phyloP scores from a whole-genome alignment of 2,888 invertebrate genomes.

The Chesias legatella region DNA sequence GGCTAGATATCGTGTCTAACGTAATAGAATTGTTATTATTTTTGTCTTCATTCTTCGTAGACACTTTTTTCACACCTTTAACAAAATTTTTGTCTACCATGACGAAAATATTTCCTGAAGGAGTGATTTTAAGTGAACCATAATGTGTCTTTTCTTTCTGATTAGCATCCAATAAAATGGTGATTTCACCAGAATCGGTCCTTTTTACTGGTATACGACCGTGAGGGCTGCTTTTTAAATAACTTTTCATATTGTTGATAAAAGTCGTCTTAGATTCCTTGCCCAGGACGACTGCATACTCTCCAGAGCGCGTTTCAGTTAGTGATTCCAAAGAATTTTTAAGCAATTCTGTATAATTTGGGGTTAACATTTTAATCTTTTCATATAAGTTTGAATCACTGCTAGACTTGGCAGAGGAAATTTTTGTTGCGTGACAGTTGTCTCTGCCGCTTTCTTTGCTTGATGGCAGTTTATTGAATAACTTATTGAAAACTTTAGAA shows the following conservation, averaged over 20 bases:
- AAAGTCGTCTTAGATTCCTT: conserved; percentile 48
- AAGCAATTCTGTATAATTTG: conserved; percentile 29
- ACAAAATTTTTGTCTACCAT: conserved; percentile 38
- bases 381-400: conserved; percentile 45
- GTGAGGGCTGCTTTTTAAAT: conserved; percentile 35
- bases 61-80: conserved; percentile 24
- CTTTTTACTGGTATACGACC: conserved; percentile 41
- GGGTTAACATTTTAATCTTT: conserved; percentile 32
- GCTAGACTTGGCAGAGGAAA: conserved; percentile 30
- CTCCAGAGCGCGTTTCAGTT: conserved; percentile 44
- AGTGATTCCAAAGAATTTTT: conserved; percentile 33
- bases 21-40: background rate
- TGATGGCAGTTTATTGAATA: conserved; percentile 33
- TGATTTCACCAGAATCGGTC: conserved; percentile 44
- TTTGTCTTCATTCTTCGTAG: background rate
- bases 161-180: conserved; percentile 37
- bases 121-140: conserved; percentile 49
- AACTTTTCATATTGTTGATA: conserved; percentile 44
- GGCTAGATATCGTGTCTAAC: conserved; percentile 9
- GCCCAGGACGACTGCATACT: conserved; percentile 44
- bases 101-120: conserved; percentile 52
- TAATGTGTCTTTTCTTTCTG: conserved; percentile 28
- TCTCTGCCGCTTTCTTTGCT: conserved; percentile 14
- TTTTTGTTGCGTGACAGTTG: conserved; percentile 16
- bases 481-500: conserved; percentile 30